A percentile compares a stretch with the other conserved stretches of the same genome.
phyloP scores from a whole-genome alignment of 2,113 vertebrate genomes.

The Neolamprologus brichardi region DNA sequence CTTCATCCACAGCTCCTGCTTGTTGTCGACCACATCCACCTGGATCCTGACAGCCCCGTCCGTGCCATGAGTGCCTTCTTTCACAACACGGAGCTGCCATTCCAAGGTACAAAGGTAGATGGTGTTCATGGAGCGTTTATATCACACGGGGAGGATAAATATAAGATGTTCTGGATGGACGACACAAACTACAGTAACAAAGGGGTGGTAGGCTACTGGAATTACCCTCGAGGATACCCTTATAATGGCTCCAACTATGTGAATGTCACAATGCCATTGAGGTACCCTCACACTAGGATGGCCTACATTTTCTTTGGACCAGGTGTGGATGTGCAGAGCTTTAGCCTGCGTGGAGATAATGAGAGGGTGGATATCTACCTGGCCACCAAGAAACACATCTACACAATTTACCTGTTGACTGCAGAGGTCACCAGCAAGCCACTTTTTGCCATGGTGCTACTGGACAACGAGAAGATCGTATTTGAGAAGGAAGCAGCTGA shows the following conservation, averaged over 20 bases:
- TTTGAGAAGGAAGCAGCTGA: constrained; percentile 76
- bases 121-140: constrained; percentile 85
- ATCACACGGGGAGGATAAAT: constrained; percentile 77
- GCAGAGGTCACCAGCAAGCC: constrained; percentile 74
- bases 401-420: constrained; percentile 82
- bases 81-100: constrained; percentile 90
- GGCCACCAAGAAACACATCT: constrained; percentile 81
- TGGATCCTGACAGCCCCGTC: constrained; percentile 79
- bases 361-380: constrained; percentile 84
- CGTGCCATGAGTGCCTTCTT: constrained; percentile 85
- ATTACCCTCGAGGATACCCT: constrained; percentile 87
- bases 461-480: constrained; percentile 81
- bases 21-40: constrained; percentile 87
- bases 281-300: constrained; percentile 79
- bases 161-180: constrained; percentile 98
- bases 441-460: constrained; percentile 83
- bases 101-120: constrained; percentile 77
- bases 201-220: constrained; percentile 78
- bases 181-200: constrained; percentile 86
- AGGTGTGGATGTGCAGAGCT: constrained; percentile 83
- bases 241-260: constrained; percentile 95
- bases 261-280: constrained; percentile 86
- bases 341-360: constrained; percentile 82
- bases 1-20: constrained; percentile 91
- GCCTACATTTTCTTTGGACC: constrained; percentile 93